Percentiles rank a stretch among this genome's conserved stretches.
Conservation (phyloP, 2,888 invertebrate species). For the Habrosyne pyritoides region DNA sequence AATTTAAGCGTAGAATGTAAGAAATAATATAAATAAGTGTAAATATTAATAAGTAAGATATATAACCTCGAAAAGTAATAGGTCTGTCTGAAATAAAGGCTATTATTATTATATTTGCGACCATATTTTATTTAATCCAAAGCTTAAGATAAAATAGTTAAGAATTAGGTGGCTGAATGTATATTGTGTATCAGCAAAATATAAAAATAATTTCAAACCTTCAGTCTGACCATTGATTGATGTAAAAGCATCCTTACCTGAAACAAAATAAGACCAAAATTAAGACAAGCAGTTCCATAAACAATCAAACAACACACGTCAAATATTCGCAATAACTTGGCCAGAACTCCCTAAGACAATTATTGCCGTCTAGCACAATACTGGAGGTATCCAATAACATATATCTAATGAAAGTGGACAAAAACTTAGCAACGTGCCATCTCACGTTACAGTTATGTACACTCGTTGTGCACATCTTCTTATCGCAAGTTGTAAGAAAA, state of each 20-base stretch:
- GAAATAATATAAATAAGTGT: no score
- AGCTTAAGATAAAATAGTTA: no score
- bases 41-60: no score
- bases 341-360: conserved; percentile 28
- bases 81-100: no score
- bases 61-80: no score
- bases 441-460: conserved; percentile 33
- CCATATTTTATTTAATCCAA: no score
- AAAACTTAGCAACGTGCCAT: conserved; percentile 43
- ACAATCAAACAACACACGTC: not conserved
- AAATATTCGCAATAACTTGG: conserved; percentile 4
- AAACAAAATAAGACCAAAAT: conserved; percentile 17
- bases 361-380: conserved; percentile 23
- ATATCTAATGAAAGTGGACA: conserved; percentile 60
- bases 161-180: no score
- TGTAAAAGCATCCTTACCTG: not conserved
- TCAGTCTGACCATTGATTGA: no score
- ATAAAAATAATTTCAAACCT: no score
- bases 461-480: conserved; percentile 32
- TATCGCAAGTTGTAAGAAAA: conserved; percentile 17
- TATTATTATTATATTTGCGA: no score
- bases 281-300: not conserved
- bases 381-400: conserved; percentile 46
- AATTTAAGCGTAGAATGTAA: no score
- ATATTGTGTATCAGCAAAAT: no score